These are phyloP conservation scores for Cynaeus angustus DNA, from an alignment of 2,888 invertebrate genomes.

Conservation along the genomic window DNA sequence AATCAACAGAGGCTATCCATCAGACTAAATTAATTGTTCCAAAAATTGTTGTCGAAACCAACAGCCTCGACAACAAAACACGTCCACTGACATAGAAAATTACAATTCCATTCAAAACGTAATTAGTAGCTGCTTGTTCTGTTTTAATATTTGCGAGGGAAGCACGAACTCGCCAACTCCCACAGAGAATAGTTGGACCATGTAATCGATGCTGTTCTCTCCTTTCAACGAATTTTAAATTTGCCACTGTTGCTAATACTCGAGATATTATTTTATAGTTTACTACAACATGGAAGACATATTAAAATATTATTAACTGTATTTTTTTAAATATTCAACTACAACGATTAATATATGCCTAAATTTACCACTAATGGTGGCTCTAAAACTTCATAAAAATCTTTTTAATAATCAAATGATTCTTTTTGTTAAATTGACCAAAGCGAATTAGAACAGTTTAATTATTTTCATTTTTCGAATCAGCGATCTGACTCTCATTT, in stretches of 20 bases:
- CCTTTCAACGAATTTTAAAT: not conserved
- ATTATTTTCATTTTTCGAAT: too few species aligned
- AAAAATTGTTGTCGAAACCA: constrained; percentile 31
- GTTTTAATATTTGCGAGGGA: constrained; percentile 23
- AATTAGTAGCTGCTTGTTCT: constrained; percentile 16
- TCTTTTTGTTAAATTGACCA: too few species aligned
- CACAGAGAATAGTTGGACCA: not conserved
- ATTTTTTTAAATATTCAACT: too few species aligned
- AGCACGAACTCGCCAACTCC: not conserved
- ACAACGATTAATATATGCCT: too few species aligned
- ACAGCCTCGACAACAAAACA: not conserved
- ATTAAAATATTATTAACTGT: too few species aligned
- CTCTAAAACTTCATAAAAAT: too few species aligned
- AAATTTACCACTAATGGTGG: too few species aligned
- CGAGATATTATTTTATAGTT: too few species aligned
- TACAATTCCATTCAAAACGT: constrained; percentile 15
- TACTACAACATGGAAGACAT: too few species aligned
- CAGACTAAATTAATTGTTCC: constrained; percentile 27
- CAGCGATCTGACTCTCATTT: too few species aligned
- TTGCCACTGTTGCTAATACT: not conserved
- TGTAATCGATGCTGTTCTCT: not conserved
- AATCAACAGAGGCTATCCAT: constrained; percentile 21
- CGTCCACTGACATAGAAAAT: constrained; percentile 16
- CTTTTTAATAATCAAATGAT: too few species aligned
- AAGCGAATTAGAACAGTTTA: too few species aligned